These are phyloP conservation scores for Poeciliopsis gracilis DNA, from an alignment of 2,797 vertebrate genomes.

Conservation along the genomic window DNA sequence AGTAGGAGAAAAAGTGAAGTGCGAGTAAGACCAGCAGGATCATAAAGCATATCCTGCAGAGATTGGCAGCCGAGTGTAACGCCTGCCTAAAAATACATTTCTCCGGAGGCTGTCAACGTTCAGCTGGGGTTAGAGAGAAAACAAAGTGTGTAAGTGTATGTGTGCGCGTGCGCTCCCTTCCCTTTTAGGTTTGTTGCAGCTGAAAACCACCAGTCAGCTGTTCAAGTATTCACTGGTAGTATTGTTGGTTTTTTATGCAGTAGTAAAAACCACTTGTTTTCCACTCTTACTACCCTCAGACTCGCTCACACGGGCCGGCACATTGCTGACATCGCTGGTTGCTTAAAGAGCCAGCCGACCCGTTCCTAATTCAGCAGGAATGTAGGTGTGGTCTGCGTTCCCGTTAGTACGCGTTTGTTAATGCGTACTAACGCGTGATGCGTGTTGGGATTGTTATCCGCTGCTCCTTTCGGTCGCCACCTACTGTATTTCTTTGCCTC, in stretches of 20 bases:
- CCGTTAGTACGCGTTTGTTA: conserved; percentile 69
- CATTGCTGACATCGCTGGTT: conserved; percentile 57
- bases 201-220: conserved; percentile 65
- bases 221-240: conserved; percentile 57
- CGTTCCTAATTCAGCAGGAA: conserved; percentile 73
- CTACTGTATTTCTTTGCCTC: conserved; percentile 42
- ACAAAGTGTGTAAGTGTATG: conserved; percentile 23
- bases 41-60: conserved; percentile 71
- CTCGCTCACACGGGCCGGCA: conserved; percentile 8
- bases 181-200: conserved; percentile 12
- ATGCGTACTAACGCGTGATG: conserved; percentile 33
- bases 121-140: conserved; percentile 65
- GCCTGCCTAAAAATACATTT: conserved; percentile 77
- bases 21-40: conserved; percentile 53
- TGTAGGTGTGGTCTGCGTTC: conserved; percentile 70
- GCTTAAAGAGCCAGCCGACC: conserved; percentile 69
- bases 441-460: conserved; percentile 32
- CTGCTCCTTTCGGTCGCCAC: conserved; percentile 56
- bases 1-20: conserved; percentile 30
- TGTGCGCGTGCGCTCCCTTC: neutral
- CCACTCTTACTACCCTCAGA: conserved; percentile 19
- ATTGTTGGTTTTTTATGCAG: conserved; percentile 58
- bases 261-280: conserved; percentile 63
- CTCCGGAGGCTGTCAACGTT: conserved; percentile 71
- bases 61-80: conserved; percentile 59